Evolutionary conservation across 2,113 vertebrate genomes (phyloP), one percentile per base, ranked within the genome.

Genomic region (Rhizomys pruinosus): DNA sequence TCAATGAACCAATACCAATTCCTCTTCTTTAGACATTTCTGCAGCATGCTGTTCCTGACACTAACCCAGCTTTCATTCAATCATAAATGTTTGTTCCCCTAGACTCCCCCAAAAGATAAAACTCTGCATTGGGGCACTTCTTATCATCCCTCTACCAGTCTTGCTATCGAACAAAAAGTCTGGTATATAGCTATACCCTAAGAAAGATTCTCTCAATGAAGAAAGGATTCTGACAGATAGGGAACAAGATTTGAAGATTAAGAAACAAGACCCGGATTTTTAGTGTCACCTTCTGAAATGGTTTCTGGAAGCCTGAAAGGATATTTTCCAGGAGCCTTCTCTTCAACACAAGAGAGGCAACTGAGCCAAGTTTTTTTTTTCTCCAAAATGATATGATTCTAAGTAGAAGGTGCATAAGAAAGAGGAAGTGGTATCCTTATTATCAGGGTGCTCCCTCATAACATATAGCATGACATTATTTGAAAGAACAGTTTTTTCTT

Each of bases 131-230:
- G 5, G 1, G 8, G 1, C 2, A 52, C 42, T 77, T 88, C 22
- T 64, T 76, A 77, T 6, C 73, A 42, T n/a, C 55, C 55, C 57
- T 47, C 23, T 37, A 29, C 84, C 22, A 8, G 32, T 42, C 44
- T 55, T 52, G 47, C 4, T 64, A 17, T 19, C 71, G 87, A 42
- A 17, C n/a, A 78, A 9, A 71, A 68, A 7, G 7, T 80, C 15
- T 10, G 13, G 12, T 12, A 20, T 3, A 29, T 52, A 47, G 29
- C 42, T 88, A 64, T 15, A 44, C 57, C 34, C 47, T 74, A 44
- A 29, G 27, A 90, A 85, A 79, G 23, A 27, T 57, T 84, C 76
- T 74, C 22, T 3, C 22, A 89, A 63, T 77, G 64, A 93, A 34
- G 37, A 63, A 89, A 52, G 20, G 16, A 61, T n/a, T 78, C 72